Percentiles rank a stretch among this genome's conserved stretches.
phyloP scores from a whole-genome alignment of 2,797 vertebrate genomes.

The Mionectes olivaceus region DNA sequence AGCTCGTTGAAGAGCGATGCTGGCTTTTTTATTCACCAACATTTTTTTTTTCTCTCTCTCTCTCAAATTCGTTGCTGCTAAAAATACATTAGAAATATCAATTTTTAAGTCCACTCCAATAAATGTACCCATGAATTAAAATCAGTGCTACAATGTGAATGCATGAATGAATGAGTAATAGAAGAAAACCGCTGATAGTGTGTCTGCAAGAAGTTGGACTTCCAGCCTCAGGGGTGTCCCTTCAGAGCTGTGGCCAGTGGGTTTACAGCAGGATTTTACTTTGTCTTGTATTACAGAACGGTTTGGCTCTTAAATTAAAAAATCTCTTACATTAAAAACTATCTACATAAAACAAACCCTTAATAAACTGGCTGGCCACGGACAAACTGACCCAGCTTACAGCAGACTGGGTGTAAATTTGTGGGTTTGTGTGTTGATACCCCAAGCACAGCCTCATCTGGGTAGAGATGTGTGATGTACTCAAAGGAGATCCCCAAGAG shows the following conservation, averaged over 20 bases:
- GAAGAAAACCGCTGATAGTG: background rate
- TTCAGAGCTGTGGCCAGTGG: accelerated
- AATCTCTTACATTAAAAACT: background rate
- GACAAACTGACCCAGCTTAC: background rate
- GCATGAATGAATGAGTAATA: background rate
- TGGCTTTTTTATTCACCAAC: background rate
- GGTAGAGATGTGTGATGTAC: background rate
- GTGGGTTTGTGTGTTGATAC: background rate
- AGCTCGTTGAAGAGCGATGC: background rate
- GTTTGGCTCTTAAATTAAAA: background rate
- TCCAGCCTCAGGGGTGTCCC: background rate
- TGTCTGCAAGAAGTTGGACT: background rate
- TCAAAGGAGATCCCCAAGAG: background rate
- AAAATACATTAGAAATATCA: background rate
- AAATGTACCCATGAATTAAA: background rate
- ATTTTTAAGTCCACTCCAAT: background rate
- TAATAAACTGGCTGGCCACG: background rate
- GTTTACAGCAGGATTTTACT: background rate
- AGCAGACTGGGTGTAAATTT: background rate
- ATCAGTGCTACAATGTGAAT: background rate
- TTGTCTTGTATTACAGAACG: background rate
- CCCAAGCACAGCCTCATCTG: background rate
- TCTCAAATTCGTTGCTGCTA: background rate
- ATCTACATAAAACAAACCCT: background rate
- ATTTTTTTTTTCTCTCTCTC: background rate